Base-by-base conservation (phyloP, 53 echinoderm and acorn worm species). In the Echinometra lucunter region DNA sequence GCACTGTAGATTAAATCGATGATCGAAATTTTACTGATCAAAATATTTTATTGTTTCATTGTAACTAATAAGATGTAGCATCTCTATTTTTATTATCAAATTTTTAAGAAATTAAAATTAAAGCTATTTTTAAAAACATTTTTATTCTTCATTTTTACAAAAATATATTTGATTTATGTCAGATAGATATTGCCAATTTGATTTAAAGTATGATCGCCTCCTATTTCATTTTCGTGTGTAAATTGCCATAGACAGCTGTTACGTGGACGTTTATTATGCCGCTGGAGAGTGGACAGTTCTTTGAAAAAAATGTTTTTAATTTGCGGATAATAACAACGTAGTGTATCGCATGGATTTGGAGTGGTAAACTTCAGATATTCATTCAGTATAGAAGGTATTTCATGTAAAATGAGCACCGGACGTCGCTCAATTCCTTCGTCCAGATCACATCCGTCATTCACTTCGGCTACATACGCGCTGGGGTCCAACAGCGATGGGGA, bases 181-280 rank as follows among this genome's bases (percentile, higher is more conserved):
- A 49, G 30, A 49, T 28, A n/a, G 1, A 9, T 49, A 47, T 85
- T 85, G 85, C 85, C 85, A 85, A 85, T 85, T 85, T 85, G 85
- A 49, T 85, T 47, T 85, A 32, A 9, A 69, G 69, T 8, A 63
- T 63, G 3, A 72, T 81, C 44, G 21, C 53, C 53, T 53, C 30
- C 49, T 49, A n/a, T 27, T 2, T 16, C 2, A 18, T 45, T 37
- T 47, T 45, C 49, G 85, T 83, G 49, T 49, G 15, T 83, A 49
- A 83, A 47, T 85, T 49, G 85, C 8, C 85, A 49, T 85, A 85
- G 85, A 85, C 85, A 85, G 85, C 85, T 85, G 85, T 85, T 85
- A 85, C 85, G 85, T 85, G 85, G 85, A 85, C 45, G 27, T 45
- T 45, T 85, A 85, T 19, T 38, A 23, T 35, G 78, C 4, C 21